phyloP scores from a whole-genome alignment of 1,140 invertebrate species.

The Apis dorsata region DNA sequence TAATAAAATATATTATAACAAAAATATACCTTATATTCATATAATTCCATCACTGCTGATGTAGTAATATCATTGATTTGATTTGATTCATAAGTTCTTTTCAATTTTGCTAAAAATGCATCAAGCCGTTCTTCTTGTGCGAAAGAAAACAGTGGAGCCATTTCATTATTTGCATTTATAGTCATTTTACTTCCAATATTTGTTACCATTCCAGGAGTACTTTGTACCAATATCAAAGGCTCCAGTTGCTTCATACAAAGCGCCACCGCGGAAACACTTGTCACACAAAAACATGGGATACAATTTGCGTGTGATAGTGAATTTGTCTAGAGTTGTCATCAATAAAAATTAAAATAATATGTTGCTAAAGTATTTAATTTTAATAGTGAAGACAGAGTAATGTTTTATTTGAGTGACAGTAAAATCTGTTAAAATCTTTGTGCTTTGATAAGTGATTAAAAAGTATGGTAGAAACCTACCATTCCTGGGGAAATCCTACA shows the following conservation, averaged over 20 bases:
- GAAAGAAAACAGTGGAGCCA: conserved; percentile 72
- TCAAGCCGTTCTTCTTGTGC: conserved; percentile 81
- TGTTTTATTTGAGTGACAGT: neutral
- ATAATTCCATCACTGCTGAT: conserved; percentile 86
- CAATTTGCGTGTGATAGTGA: conserved; percentile 32
- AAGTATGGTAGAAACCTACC: conserved; percentile 58
- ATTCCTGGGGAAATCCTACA: conserved; percentile 76
- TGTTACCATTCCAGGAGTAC: conserved; percentile 54
- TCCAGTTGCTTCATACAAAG: conserved; percentile 79
- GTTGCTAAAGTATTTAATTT: neutral
- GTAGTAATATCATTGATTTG: conserved; percentile 81
- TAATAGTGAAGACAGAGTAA: neutral
- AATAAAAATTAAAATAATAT: conserved; percentile 29
- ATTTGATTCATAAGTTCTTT: conserved; percentile 74
- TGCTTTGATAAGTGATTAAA: conserved; percentile 1
- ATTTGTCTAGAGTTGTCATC: conserved; percentile 35
- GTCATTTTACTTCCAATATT: conserved; percentile 46
- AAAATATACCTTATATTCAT: conserved; percentile 82
- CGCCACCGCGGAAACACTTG: conserved; percentile 75
- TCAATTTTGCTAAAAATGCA: conserved; percentile 77
- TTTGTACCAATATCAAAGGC: conserved; percentile 73
- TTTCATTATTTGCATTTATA: conserved; percentile 44
- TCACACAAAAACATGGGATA: conserved; percentile 46
- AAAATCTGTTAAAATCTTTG: neutral
- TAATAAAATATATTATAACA: neutral